Conservation (phyloP, 2,113 vertebrate species). For the Semicossyphus pulcher region DNA sequence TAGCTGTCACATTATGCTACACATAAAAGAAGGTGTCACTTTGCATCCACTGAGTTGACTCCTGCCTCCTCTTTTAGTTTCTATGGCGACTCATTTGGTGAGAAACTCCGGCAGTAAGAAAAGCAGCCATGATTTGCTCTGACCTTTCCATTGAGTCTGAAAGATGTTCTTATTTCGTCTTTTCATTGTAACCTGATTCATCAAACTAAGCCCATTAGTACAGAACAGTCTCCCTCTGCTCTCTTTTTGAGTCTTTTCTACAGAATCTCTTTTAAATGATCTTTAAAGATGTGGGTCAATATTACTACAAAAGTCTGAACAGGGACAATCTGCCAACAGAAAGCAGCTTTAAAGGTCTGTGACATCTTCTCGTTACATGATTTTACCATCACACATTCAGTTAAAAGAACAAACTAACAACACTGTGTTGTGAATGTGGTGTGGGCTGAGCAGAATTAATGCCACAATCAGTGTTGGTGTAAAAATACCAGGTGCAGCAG, state of each 20-base stretch:
- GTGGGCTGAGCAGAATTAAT: conserved; percentile 26
- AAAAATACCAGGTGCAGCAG: conserved; percentile 68
- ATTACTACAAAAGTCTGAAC: no score
- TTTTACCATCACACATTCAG: neutral
- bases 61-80: conserved; percentile 7
- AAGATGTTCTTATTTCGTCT: neutral
- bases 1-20: neutral
- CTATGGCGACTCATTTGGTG: conserved; percentile 17
- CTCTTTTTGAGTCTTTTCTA: neutral
- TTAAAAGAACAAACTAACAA: neutral
- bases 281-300: no score
- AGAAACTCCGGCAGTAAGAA: conserved; percentile 3
- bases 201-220: neutral
- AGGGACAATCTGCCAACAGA: neutral
- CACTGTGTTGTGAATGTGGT: neutral
- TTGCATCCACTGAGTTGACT: neutral
- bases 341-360: neutral
- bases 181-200: neutral
- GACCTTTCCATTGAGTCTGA: neutral
- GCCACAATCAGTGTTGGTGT: conserved; percentile 47
- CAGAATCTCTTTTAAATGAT: neutral
- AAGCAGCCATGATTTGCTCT: neutral
- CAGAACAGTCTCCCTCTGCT: neutral
- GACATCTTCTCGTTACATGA: conserved; percentile 4
- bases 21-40: neutral